Base-by-base conservation (phyloP, 2,888 invertebrate genomes). In the Mesoligia furuncula region DNA sequence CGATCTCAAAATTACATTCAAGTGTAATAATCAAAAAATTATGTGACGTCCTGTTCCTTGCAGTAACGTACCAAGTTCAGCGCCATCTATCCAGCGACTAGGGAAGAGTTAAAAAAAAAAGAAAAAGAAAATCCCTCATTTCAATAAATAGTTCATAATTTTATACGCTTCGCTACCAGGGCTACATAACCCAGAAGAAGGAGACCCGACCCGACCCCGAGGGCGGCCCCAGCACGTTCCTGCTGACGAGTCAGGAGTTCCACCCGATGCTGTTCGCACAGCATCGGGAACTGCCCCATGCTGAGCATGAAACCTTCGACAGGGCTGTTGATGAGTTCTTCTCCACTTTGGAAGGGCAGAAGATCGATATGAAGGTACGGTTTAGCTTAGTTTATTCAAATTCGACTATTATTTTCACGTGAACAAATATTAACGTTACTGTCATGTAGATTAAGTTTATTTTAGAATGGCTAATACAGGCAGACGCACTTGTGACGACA, bases 261-360 rank as follows among this genome's bases (percentile, higher is more conserved):
- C 99, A 99, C 95, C 99, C 99, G 0, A 97, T 97, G 92, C 95
- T 98, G 27, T 99, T 98, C 92, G 95, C 97, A 1, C 99, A 99
- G 91, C 97, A 98, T 91, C 96, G 96, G 86, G 94, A 95, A 3
- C 94, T 95, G 85, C 97, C 98, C 0, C 95, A 96, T 83, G 94
- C 97, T 48, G 98, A 98, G 89, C 98, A 98, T 91, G 97, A 98
- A 2, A 97, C 97, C 1, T 99, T 99, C 91, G 98, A 99, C 94
- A 95, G 97, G 81, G 98, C 99, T 0, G 98, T 99, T 0, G 99
- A 99, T 95, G 99, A 99, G 92, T 99, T 99, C 95, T 99, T 98
- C 96, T 99, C 99, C 0, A 98, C 98, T 45, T 95, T 99, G 89
- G 99, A 99, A 94, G 98, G 98, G 15, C 99, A 99, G 95, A 99